A percentile compares a stretch with the other conserved stretches of the same genome.
Evolutionary conservation across 2,113 vertebrate genomes (phyloP).

Genomic region (Chloropsis cyanopogon): DNA sequence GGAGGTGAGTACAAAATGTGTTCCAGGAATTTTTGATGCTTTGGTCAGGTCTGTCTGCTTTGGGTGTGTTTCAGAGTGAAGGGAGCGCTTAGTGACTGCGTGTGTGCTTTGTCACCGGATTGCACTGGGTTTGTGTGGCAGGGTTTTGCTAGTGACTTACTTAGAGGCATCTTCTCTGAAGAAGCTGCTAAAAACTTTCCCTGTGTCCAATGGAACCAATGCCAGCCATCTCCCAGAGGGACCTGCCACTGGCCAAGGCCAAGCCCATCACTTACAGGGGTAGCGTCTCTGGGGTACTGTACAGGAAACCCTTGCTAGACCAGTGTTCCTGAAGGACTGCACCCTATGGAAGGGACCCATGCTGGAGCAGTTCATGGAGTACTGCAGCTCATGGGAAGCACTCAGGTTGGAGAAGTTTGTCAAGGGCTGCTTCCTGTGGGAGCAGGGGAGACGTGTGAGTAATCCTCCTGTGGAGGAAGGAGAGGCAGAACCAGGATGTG

Average conservation of each 20-base stretch:
- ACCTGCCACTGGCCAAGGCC: not conserved
- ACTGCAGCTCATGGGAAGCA: not conserved
- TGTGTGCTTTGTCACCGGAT: not conserved
- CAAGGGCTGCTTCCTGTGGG: not conserved
- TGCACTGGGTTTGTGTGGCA: not conserved
- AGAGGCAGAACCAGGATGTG: not conserved
- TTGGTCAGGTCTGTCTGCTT: not conserved
- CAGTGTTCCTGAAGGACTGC: not conserved
- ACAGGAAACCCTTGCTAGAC: not conserved
- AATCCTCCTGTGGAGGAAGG: not conserved
- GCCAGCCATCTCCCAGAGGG: not conserved
- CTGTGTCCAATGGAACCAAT: not conserved
- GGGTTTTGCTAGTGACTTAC: not conserved
- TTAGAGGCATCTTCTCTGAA: not conserved
- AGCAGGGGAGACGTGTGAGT: not conserved
- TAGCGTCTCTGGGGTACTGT: not conserved
- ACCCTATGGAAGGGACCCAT: not conserved
- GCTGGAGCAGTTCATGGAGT: not conserved
- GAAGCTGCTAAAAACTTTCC: not conserved
- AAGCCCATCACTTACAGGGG: too few relatives aligned
- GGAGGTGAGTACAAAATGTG: constrained; percentile 22
- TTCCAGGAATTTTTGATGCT: not conserved
- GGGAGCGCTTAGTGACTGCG: not conserved
- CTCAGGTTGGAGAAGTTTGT: not conserved
- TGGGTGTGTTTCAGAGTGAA: not conserved